Evolutionary conservation across 2,888 invertebrate genomes (phyloP), one percentile per base, ranked within the genome.

Genomic region (Slavum lentiscoides): DNA sequence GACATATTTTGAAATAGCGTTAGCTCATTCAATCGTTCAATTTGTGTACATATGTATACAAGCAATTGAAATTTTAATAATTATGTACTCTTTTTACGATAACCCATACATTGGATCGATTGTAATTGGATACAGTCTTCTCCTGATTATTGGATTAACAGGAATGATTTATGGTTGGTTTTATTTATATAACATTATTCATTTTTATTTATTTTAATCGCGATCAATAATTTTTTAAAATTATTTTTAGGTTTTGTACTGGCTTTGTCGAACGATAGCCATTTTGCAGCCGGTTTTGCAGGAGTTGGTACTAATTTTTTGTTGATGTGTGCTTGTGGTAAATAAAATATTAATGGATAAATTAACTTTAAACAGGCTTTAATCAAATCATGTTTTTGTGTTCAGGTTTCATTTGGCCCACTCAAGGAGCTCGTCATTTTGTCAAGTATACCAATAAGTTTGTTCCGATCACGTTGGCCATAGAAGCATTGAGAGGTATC

Each of bases 1-100:
- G 67, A 84, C 84, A 30, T 83, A 84, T 9, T 69, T 84, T 66
- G 85, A 85, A 82, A 83, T 85, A 23, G 84, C 85, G 55, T 68
- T 83, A 23, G 84, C 85, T 37, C 85, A 85, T 82, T 83, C 84
- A 17, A 82, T 84, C 17, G 83, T 84, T 53, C 85, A 85, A 82
- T 82, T 84, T 66, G 83, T 84, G 1, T 84, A 85, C 23, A 83
- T 85, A 81, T 82, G 83, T 58, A 74, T 84, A n/a, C 85, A 85
- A 82, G 84, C 84, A 15, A 74, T 83, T 19, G 82, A 84, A 67
- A 83, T 84, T 83, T 82, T 84, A 81, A 80, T 84, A 39, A 83
- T 85, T 66, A 83, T 85, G 83, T 85, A 84, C 73, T 73, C 84
- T 30, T 84, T 85, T 17, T 85, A 84, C 68, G 84, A 84, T 68